Evolutionary conservation across 2,113 vertebrate species (phyloP), one percentile per base, ranked within the genome.

Genomic region (Percina caprodes): DNA sequence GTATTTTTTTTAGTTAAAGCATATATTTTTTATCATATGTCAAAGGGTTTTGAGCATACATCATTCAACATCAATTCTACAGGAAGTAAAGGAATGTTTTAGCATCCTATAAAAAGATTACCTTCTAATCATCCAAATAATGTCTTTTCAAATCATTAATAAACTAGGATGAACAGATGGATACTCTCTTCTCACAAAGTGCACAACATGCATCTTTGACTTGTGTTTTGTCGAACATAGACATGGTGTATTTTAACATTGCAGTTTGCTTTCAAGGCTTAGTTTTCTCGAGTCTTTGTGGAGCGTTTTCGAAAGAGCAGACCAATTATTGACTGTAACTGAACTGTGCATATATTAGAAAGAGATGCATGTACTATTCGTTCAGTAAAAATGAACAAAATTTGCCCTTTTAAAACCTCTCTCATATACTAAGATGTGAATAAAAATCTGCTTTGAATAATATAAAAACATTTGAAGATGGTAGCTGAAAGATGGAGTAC

Each of bases 331-430:
- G 76, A 80, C 80, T 83, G 70, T 55, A 82, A 65, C 59, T n/a
- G 75, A 86, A 85, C 77, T 84, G 80, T 91, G 88, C 86, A 90
- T 89, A 88, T 55, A 85, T 86, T 93, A 89, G 90, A 89, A 90
- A 86, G 86, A 89, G 65, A 88, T 89, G 93, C 93, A 93, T 94
- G 93, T 75, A 83, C 81, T 55, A 49, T 68, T 89, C 52, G 42
- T 33, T 65, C 54, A 69, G 33, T 75, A 51, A 77, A 72, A 46
- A 68, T 26, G 2, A 81, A 77, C 60, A 33, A 63, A 82, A 59
- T 61, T 23, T n/a, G 51, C 78, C 72, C 69, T 79, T 86, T 85
- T 33, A 74, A 63, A 91, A 74, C 65, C 61, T 68, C 75, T 67
- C 54, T 74, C 30, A 5, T 60, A 70, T 35, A 76, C 46, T 61